phyloP scores from a whole-genome alignment of 30 jellyfish, hydroid and myxozoan genomes.

The Phacellophora camtschatica region DNA sequence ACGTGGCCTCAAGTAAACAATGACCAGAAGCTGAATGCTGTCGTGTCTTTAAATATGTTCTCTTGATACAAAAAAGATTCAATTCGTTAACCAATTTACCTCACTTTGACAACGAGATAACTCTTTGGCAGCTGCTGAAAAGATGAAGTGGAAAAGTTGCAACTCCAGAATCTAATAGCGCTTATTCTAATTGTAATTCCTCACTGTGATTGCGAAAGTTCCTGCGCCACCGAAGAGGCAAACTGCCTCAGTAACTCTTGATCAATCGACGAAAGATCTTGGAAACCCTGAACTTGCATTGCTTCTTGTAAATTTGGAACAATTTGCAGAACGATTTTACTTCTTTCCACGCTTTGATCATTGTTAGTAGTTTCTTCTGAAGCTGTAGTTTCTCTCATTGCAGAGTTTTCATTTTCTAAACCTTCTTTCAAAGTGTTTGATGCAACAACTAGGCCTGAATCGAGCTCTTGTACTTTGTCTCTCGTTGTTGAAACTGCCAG shows the following conservation, averaged over 20 bases:
- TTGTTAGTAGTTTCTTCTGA: neutral
- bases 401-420: neutral
- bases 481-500: neutral
- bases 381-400: too few relatives aligned
- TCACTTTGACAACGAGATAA: too few relatives aligned
- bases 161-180: neutral
- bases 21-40: too few relatives aligned
- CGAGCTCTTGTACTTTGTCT: neutral
- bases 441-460: neutral
- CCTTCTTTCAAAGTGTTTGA: neutral
- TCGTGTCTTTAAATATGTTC: too few relatives aligned
- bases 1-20: too few relatives aligned
- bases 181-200: neutral
- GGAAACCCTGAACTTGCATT: slow-evolving; percentile 35
- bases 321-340: slow-evolving; percentile 37
- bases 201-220: neutral
- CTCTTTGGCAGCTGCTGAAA: too few relatives aligned
- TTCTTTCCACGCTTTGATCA: neutral
- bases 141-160: neutral
- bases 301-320: slow-evolving; percentile 8
- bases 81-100: too few relatives aligned
- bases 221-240: slow-evolving; percentile 53
- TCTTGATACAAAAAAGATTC: too few relatives aligned
- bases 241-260: slow-evolving; percentile 41
- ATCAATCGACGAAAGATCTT: slow-evolving; percentile 26